Percentiles rank a stretch among this genome's conserved stretches.
phyloP scores from a whole-genome alignment of 2,113 vertebrate species.

The Thermophis baileyi region DNA sequence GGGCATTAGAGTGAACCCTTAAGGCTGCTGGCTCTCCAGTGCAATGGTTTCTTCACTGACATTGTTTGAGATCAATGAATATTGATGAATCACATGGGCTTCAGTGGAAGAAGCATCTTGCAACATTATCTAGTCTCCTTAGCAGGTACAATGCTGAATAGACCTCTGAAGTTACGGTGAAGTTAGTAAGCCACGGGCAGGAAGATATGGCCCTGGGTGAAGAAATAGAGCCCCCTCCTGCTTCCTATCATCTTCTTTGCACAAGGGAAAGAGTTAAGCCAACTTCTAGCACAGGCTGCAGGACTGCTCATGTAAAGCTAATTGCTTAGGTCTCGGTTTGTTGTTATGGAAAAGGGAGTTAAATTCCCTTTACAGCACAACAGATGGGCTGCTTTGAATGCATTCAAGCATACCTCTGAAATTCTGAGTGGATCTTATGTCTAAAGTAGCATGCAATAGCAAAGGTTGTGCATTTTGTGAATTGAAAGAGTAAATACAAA shows the following conservation, averaged over 20 bases:
- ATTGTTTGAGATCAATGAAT: background rate
- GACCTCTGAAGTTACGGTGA: background rate
- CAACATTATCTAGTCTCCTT: too few relatives aligned
- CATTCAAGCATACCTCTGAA: constrained; percentile 11
- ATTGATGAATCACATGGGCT: background rate
- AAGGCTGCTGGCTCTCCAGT: background rate
- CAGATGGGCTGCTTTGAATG: constrained; percentile 5
- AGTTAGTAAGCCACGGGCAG: background rate
- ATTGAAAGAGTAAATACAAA: background rate
- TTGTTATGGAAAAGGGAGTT: constrained; percentile 7
- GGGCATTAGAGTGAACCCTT: too few relatives aligned
- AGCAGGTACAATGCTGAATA: background rate
- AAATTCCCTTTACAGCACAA: constrained; percentile 18
- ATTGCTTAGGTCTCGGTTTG: constrained; percentile 1
- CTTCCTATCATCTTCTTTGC: background rate
- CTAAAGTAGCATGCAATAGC: background rate
- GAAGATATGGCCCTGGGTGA: background rate
- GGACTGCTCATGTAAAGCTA: constrained; percentile 3
- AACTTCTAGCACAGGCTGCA: background rate
- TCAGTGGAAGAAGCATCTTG: background rate
- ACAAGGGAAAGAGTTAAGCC: background rate
- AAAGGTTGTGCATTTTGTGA: background rate
- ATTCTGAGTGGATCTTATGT: constrained; percentile 3
- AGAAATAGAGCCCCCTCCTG: background rate
- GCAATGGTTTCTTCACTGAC: background rate